Evolutionary conservation across 2,797 vertebrate species (phyloP).

Genomic region (Mormyrus proboscirostris): DNA sequence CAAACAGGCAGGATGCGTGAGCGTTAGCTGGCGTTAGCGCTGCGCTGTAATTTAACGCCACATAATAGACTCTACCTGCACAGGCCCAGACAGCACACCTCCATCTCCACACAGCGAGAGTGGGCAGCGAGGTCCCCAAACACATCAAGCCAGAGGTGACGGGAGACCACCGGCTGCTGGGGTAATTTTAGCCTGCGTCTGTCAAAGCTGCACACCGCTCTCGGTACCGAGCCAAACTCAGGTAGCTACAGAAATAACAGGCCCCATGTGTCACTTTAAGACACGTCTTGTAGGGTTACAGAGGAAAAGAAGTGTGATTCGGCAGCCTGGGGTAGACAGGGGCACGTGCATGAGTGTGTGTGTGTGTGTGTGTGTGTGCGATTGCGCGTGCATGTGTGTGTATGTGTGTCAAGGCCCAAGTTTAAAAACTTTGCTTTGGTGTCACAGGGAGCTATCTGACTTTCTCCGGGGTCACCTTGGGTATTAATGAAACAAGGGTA

Average conservation of each 20-base stretch:
- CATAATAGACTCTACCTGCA: background rate
- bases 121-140: background rate
- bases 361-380: background rate
- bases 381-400: background rate
- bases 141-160: background rate
- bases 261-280: background rate
- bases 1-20: background rate
- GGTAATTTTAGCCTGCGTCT: constrained; percentile 1
- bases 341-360: background rate
- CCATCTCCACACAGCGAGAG: background rate
- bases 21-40: background rate
- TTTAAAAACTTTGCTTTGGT: constrained; percentile 10
- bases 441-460: constrained; percentile 29
- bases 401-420: background rate
- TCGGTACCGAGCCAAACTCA: background rate
- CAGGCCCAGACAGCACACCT: background rate
- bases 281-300: background rate
- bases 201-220: background rate
- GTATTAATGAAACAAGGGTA: constrained; percentile 40
- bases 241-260: background rate
- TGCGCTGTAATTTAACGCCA: background rate
- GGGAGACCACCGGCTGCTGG: background rate
- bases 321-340: background rate
- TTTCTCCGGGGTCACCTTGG: constrained; percentile 26
- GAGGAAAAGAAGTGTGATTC: background rate